phyloP scores from a whole-genome alignment of 2,113 vertebrate species.

The Opisthocomus hoazin region DNA sequence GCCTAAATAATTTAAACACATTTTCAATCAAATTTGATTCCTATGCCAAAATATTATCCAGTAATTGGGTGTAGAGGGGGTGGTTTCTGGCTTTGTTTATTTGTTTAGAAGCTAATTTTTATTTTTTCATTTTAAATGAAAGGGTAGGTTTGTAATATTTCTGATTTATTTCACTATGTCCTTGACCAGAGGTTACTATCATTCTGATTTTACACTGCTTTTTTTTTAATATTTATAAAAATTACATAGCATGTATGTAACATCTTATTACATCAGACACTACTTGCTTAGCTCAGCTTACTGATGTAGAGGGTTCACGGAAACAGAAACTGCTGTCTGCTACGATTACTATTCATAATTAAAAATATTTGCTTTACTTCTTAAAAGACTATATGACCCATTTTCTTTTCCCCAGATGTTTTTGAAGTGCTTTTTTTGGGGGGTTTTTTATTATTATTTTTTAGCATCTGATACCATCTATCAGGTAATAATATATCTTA shows the following conservation, averaged over 20 bases:
- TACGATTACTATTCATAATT: not conserved
- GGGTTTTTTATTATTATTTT: not conserved
- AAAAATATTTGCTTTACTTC: not conserved
- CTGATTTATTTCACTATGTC: not conserved
- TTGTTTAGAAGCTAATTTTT: not conserved
- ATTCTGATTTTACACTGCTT: not conserved
- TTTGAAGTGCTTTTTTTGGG: not conserved
- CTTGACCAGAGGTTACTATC: not conserved
- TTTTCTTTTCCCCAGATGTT: not conserved
- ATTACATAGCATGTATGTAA: not conserved
- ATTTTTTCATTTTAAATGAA: not conserved
- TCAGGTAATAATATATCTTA: not conserved
- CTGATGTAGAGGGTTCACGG: not conserved
- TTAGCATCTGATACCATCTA: not conserved
- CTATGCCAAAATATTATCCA: not conserved
- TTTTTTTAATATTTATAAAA: not conserved
- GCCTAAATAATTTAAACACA: not conserved
- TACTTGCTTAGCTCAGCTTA: not conserved
- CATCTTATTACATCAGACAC: not conserved
- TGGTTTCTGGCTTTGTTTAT: not conserved
- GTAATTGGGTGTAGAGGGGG: fast-evolving
- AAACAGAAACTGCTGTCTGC: not conserved
- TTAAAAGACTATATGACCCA: not conserved
- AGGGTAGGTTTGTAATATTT: not conserved
- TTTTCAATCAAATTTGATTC: not conserved